Evolutionary conservation across 2,797 vertebrate species (phyloP), one percentile per base, ranked within the genome.

Genomic region (Poeciliopsis gracilis): DNA sequence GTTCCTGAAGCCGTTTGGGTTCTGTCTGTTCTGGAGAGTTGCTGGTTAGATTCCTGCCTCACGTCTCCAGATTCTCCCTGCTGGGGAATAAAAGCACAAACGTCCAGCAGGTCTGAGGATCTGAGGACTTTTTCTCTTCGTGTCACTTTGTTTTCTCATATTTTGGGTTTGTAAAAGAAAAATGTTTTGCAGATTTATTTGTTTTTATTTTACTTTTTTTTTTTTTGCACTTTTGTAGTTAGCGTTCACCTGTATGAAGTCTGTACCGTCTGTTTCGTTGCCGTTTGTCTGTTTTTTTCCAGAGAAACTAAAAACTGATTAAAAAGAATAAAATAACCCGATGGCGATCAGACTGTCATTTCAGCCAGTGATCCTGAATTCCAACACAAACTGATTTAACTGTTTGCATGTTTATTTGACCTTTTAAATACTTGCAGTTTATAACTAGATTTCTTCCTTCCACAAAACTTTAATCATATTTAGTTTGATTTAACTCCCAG

Each of bases 201-300:
- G 77, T 74, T 87, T 85, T 89, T 85, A 51, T 38, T 70, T 70
- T 25, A n/a, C 11, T 38, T 67, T 80, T 79, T 88, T 25, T 79
- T 82, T 88, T 88, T 92, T 92, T 91, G 91, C 93, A 95, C 94
- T 92, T 92, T 82, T 86, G 87, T 90, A 63, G 79, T 88, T 92
- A 89, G 90, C 49, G 74, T 87, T 93, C 85, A 92, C 88, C 23
- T 86, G 86, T 94, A 86, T 66, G 84, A 84, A 79, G 77, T 91
- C 82, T 91, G 91, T 93, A 86, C 69, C 23, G 87, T 93, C 82
- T 88, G 86, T 88, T 88, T 90, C 13, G 83, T 93, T 90, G 75
- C 84, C 67, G 87, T 92, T 73, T 89, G 86, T 92, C 33, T 61
- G 77, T 69, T 77, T 72, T 73, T 82, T 61, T 76, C 73, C 83